Base-by-base conservation (phyloP, 2,113 vertebrate genomes). In the Orthonyx spaldingii region DNA sequence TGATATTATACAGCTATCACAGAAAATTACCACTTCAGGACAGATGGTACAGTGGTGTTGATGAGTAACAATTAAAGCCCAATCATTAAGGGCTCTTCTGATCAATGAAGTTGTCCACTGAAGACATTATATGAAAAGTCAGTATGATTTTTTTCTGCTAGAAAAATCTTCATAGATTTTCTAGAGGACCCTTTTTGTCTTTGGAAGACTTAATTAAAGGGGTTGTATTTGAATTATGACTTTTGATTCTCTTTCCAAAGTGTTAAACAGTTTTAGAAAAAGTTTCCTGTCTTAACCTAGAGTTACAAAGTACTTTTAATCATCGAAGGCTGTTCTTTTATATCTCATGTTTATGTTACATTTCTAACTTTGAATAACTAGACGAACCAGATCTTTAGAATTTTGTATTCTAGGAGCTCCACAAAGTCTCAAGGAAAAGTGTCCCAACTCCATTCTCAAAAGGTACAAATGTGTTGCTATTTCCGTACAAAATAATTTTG, bases 51-150 rank as follows among this genome's bases (percentile, higher is more conserved):
- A 87, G 47, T 96, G 91, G 92, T 95, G 76, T 87, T 95, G 37
- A 91, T 94, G 91, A 98, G 84, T 95, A 96, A 97, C 89, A 94
- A 96, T 92, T 98, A 97, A 97, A 93, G 84, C 80, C 76, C 11
- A 97, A 85, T 94, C 89, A 68, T 96, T 97, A 97, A 92, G 60
- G 83, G 82, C 84, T 97, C 84, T 94, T 91, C 83, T 95, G 92
- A 93, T 96, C 87, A 81, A 44, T 89, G 26, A 93, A 96, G 52
- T 64, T 1, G 22, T 79, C 49, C 82, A 92, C 91, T 89, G 68
- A 96, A 97, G 96, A 92, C 75, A 94, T 88, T 91, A 87, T 94
- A 96, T 87, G 75, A 93, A 96, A 97, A 94, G 82, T 53, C 94
- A 77, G 90, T 97, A 85, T 70, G 74, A 87, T 82, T 92, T 76